Conservation (phyloP, 2,113 vertebrate genomes). For the Corvus moneduloides region DNA sequence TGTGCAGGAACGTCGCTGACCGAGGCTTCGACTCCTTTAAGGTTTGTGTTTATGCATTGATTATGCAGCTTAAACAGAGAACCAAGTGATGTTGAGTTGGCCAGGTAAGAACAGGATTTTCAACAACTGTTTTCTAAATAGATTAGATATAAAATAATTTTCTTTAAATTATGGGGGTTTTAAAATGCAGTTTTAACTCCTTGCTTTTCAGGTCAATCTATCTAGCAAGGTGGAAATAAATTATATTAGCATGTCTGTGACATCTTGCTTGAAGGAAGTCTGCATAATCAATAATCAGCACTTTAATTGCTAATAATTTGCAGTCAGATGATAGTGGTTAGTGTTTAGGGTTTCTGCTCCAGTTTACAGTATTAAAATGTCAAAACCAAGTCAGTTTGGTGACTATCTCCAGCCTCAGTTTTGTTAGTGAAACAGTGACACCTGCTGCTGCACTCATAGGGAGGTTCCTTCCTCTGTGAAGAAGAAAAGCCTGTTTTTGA, state of each 20-base stretch:
- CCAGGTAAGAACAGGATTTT: not conserved
- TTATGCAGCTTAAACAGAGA: not conserved
- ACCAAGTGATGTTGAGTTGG: not conserved
- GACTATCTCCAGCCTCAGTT: not conserved
- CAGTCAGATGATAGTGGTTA: not conserved
- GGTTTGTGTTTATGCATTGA: conserved; percentile 54
- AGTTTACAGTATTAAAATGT: not conserved
- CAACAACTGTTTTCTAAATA: not conserved
- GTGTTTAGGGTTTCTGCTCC: not conserved
- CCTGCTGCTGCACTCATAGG: not conserved
- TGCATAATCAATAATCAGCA: not conserved
- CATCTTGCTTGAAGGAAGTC: not conserved
- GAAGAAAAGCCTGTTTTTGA: not conserved
- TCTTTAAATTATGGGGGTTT: not conserved
- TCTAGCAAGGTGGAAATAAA: not conserved
- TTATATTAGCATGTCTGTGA: not conserved
- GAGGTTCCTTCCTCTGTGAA: not conserved
- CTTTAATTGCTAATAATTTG: not conserved
- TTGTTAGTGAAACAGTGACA: conserved; percentile 44
- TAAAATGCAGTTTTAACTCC: not conserved
- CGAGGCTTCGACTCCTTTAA: conserved; percentile 28
- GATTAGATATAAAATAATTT: not conserved
- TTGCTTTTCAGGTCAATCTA: not conserved
- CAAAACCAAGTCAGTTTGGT: conserved; percentile 20
- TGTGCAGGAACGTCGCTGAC: conserved; percentile 78